These are phyloP conservation scores for Popillia japonica DNA, from an alignment of 1,140 invertebrate species.

Conservation along the genomic window DNA sequence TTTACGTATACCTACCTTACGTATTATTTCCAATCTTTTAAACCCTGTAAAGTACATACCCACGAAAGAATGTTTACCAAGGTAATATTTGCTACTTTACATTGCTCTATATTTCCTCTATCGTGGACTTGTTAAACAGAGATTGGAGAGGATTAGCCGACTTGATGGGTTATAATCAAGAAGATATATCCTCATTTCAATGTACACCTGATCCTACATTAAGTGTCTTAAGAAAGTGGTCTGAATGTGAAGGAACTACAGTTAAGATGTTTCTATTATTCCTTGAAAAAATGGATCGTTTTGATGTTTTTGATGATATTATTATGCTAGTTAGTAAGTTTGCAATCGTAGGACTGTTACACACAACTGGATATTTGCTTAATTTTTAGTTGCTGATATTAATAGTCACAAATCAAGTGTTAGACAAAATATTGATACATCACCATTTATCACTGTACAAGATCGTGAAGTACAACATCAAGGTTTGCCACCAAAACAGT, in stretches of 20 bases:
- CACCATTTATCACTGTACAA: constrained; percentile 59
- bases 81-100: constrained; percentile 58
- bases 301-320: constrained; percentile 72
- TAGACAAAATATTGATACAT: constrained; percentile 32
- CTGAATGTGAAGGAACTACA: constrained; percentile 59
- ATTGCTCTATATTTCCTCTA: too few relatives aligned
- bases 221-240: constrained; percentile 64
- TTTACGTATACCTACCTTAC: not conserved
- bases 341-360: not conserved
- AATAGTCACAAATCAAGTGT: not conserved
- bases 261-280: constrained; percentile 63
- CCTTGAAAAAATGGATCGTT: constrained; percentile 70
- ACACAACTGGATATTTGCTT: not conserved
- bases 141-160: constrained; percentile 75
- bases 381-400: constrained; percentile 17
- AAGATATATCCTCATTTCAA: constrained; percentile 62
- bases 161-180: constrained; percentile 62
- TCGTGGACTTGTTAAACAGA: constrained; percentile 54
- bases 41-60: constrained; percentile 69
- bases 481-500: constrained; percentile 65
- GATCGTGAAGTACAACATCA: constrained; percentile 63
- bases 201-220: constrained; percentile 64
- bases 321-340: constrained; percentile 65
- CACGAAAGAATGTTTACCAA: constrained; percentile 64
- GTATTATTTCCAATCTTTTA: constrained; percentile 63